A percentile compares a stretch with the other conserved stretches of the same genome.
Evolutionary conservation across 2,888 invertebrate species (phyloP).

Genomic region (Melieria omissa): DNA sequence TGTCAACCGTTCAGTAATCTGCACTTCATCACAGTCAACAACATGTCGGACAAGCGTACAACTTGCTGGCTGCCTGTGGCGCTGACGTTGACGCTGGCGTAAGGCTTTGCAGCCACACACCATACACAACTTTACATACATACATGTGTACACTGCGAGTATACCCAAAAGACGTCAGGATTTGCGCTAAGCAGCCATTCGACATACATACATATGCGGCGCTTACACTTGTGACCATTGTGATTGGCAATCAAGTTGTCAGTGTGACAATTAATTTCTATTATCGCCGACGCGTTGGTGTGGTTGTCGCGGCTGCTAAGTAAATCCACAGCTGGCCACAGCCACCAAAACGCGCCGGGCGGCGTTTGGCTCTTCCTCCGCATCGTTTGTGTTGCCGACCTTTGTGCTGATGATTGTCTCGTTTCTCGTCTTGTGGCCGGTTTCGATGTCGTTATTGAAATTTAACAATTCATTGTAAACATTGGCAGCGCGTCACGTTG

Average conservation of each 20-base stretch:
- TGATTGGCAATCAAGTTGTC: constrained; percentile 33
- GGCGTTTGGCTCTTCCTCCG: no score
- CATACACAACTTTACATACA: background rate
- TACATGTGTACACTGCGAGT: background rate
- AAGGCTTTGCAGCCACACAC: background rate
- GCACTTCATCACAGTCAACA: constrained; percentile 47
- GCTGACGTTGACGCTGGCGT: constrained; percentile 2
- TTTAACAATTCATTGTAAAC: no score
- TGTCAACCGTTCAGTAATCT: constrained; percentile 48
- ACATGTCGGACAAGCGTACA: constrained; percentile 38
- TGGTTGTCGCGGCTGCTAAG: no score
- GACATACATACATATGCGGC: background rate
- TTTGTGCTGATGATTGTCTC: no score
- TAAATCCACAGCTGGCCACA: no score
- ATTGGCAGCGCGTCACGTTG: no score
- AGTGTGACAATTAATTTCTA: constrained; percentile 33
- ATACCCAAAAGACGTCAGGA: background rate
- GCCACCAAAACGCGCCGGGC: no score
- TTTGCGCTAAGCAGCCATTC: constrained; percentile 5
- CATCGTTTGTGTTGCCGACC: no score
- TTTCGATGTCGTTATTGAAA: no score
- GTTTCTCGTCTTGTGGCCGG: no score
- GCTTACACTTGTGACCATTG: constrained; percentile 26
- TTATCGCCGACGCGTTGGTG: constrained; percentile 11
- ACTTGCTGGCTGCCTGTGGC: background rate